phyloP scores from a whole-genome alignment of 2,113 vertebrate species.

The Piprites chloris region DNA sequence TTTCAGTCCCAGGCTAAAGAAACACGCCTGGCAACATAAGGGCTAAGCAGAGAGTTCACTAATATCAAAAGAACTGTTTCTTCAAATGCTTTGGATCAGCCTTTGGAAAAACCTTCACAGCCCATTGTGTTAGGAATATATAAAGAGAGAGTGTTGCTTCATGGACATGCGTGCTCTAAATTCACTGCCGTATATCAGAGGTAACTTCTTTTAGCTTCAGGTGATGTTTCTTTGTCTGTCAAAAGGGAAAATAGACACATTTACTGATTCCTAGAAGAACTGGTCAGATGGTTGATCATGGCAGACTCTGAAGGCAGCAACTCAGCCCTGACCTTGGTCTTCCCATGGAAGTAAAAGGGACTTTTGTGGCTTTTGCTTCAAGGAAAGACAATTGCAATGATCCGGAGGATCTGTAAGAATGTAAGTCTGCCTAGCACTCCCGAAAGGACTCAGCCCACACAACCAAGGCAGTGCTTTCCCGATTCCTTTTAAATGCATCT shows the following conservation, averaged over 20 bases:
- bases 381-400: background rate
- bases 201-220: background rate
- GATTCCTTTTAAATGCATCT: background rate
- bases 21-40: background rate
- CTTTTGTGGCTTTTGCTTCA: background rate
- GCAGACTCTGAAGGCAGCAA: background rate
- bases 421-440: background rate
- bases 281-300: accelerated
- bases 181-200: background rate
- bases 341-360: background rate
- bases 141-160: slow-evolving; percentile 8
- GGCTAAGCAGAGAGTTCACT: background rate
- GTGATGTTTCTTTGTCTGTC: background rate
- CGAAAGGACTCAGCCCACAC: background rate
- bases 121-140: background rate
- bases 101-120: background rate
- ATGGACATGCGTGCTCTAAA: background rate
- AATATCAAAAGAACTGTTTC: background rate
- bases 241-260: background rate
- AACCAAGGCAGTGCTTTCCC: accelerated
- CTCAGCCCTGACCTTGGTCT: background rate
- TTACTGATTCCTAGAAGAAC: background rate
- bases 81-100: background rate
- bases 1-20: slow-evolving; percentile 37
- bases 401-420: background rate